Evolutionary conservation across 2,113 vertebrate species (phyloP).

Genomic region (Perccottus glenii): DNA sequence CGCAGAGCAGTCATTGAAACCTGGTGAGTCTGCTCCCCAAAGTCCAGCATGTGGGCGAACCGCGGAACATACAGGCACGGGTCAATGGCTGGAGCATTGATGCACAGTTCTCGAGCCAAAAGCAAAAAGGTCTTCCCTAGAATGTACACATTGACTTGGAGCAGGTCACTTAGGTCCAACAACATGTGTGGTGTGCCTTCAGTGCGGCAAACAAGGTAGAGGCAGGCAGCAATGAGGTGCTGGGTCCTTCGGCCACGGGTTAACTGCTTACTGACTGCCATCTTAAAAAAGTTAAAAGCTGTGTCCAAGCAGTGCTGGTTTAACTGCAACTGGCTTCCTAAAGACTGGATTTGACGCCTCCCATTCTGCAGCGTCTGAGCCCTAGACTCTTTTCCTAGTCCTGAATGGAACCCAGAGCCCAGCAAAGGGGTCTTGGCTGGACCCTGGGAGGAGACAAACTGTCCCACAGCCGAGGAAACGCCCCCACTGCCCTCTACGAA

Average conservation of each 20-base stretch:
- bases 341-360: conserved; percentile 92
- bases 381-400: conserved; percentile 92
- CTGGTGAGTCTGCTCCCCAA: conserved; percentile 93
- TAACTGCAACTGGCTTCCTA: conserved; percentile 94
- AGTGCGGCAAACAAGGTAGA: conserved; percentile 96
- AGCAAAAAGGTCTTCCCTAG: conserved; percentile 96
- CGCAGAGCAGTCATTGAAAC: conserved; percentile 97
- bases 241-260: conserved; percentile 91
- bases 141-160: conserved; percentile 98
- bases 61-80: conserved; percentile 96
- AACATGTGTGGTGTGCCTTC: conserved; percentile 98
- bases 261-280: conserved; percentile 95
- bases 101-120: conserved; percentile 94
- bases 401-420: conserved; percentile 91
- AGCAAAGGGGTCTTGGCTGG: conserved; percentile 88
- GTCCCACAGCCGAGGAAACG: conserved; percentile 92
- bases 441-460: conserved; percentile 94
- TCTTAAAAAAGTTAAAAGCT: conserved; percentile 99
- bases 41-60: conserved; percentile 97
- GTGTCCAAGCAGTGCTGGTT: conserved; percentile 98
- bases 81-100: conserved; percentile 96
- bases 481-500: conserved; percentile 95
- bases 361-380: conserved; percentile 95
- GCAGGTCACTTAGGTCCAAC: conserved; percentile 95
- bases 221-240: conserved; percentile 94